Evolutionary conservation across 2,113 vertebrate genomes (phyloP), one percentile per base, ranked within the genome.

Genomic region (Rissa tridactyla): DNA sequence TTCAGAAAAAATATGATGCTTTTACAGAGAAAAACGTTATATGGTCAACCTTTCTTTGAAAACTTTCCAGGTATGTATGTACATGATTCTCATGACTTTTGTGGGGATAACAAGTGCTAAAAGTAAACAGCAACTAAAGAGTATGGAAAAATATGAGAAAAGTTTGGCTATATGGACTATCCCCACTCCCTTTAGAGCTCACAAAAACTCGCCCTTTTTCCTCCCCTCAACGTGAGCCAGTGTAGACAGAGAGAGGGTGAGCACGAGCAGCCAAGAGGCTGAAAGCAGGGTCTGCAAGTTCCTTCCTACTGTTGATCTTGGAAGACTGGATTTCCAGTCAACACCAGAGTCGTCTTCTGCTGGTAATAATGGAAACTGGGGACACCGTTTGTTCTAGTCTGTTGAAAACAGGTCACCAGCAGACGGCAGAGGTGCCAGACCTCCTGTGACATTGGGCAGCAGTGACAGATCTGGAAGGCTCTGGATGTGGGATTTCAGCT

Each of bases 401-500:
- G 99, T 99, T 76, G 99, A 99, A 96, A 99, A 99, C 55, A 99
- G 99, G 97, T 99, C 99, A 71, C 99, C 99, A 14, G 99, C 99
- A 32, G 99, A 99, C 3, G 99, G 99, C 52, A 99, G 98, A 11
- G 99, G 99, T 10, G 99, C 99, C 96, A 99, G 97, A 70, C 99
- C 99, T 25, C 99, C 99, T 0, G 99, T 99, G 65, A 99, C 99
- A 4, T 99, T 99, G 95, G 99, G 99, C 85, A 99, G 98, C 87
- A 99, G 98, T 0, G 99, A 99, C 46, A 99, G 99, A 93, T 99
- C 99, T 3, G 99, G 99, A 65, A 99, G 98, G 97, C 99, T 99
- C 98, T 99, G 99, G 98, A 99, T 99, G 97, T 99, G 99, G 34
- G 99, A 99, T 94, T 99, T 99, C 38, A 99, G 98, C 98, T 99